Evolutionary conservation across 2,888 invertebrate genomes (phyloP).

Genomic region (Xiphydria camelus): DNA sequence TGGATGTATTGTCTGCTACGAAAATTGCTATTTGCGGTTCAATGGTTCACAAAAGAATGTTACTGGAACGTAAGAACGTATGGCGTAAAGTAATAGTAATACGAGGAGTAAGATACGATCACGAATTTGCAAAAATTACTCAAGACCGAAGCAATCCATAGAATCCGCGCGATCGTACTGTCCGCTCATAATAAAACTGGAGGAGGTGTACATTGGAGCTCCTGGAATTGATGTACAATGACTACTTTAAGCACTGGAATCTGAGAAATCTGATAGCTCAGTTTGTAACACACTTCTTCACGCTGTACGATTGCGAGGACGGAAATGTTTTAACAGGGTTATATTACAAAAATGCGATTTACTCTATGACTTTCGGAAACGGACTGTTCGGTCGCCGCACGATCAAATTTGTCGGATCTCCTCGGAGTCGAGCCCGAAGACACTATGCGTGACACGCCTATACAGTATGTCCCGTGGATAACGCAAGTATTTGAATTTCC

Average conservation of each 20-base stretch:
- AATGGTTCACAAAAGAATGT: constrained; percentile 39
- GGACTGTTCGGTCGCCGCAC: no score
- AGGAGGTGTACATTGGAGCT: constrained; percentile 57
- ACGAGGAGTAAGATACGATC: constrained; percentile 45
- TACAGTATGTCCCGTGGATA: no score
- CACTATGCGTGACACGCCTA: no score
- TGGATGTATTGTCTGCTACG: constrained; percentile 41
- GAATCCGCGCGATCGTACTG: constrained; percentile 62
- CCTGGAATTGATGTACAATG: constrained; percentile 30
- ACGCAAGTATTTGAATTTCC: no score
- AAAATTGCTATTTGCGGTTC: constrained; percentile 37
- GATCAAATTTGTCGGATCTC: no score
- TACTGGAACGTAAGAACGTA: constrained; percentile 48
- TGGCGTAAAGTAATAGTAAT: constrained; percentile 49
- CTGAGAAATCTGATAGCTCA: constrained; percentile 60
- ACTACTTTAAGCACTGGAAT: constrained; percentile 28
- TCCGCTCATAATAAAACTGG: constrained; percentile 61
- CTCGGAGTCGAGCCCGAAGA: no score
- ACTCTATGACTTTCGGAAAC: constrained; percentile 63
- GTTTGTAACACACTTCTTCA: constrained; percentile 70
- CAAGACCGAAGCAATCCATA: constrained; percentile 64
- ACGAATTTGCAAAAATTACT: constrained; percentile 67
- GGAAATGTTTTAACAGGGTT: constrained; percentile 62
- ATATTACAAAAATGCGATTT: constrained; percentile 67
- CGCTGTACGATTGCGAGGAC: constrained; percentile 66